Base-by-base conservation (phyloP, 2,888 invertebrate genomes). In the Empis livida region DNA sequence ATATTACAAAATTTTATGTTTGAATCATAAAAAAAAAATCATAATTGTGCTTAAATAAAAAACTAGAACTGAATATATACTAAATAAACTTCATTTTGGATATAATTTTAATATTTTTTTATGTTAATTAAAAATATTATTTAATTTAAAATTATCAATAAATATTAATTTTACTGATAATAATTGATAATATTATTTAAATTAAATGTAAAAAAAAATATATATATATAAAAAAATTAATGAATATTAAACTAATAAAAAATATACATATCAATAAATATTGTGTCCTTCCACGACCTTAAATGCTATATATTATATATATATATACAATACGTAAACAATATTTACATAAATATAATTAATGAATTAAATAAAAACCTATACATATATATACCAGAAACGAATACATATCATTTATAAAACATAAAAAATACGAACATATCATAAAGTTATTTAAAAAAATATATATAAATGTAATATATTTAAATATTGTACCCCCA, bases 281-380 rank as follows among this genome's bases (percentile, higher is more conserved):
- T 14, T 48, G 52, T 51, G 52, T 53, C 52, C 52, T 53, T 53
- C 51, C 51, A 49, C 40, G 51, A 51, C 32, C 43, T 38, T 39
- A 6, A 43, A 47, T 23, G 35, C 44, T 39, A 40, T 42, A 50
- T 50, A 53, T 44, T 41, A 49, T 49, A 44, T 44, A 42, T 49
- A 44, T 20, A 42, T 42, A 30, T 17, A 16, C 23, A 17, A 10
- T 30, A 44, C 17, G 35, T 35, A 35, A 32, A 44, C 11, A 32
- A 35, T 32, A 44, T 44, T 32, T 32, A 31, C 35, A 44, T 30
- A 32, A n/a, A 44, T 38, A 45, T 17, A 38, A n/a, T n/a, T n/a
- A n/a, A n/a, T n/a, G 11, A 38, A 45, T 38, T 38, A 17, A 17
- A 17, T 44, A 44, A 32, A 15, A n/a, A 23, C 30, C 3, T 43